Percentiles rank a stretch among this genome's conserved stretches.
Conservation (phyloP, 2,888 invertebrate species). For the Scaptomyza caliginosa region DNA sequence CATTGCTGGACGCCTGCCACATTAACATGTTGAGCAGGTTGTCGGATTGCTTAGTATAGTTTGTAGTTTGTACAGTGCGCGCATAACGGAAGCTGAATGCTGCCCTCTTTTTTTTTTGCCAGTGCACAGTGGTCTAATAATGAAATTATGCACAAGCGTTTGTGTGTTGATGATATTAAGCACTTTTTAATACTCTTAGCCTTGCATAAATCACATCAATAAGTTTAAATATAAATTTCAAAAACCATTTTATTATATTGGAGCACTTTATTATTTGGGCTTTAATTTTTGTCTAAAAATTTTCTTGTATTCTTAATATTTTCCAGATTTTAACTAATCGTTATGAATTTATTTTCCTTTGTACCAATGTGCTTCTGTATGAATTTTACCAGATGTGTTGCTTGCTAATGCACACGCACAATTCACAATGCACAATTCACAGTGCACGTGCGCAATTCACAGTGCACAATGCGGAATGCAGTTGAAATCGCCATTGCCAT, state of each 20-base stretch:
- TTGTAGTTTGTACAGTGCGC: constrained; percentile 1
- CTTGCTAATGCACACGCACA: constrained; percentile 66
- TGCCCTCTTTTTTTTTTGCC: constrained; percentile 28
- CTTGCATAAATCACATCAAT: too few species aligned
- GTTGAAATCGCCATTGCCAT: constrained; percentile 36
- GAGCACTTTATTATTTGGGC: too few species aligned
- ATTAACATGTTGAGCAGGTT: constrained; percentile 74
- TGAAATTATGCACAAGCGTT: too few species aligned
- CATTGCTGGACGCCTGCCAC: constrained; percentile 41
- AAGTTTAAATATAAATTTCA: too few species aligned
- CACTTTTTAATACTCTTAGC: too few species aligned
- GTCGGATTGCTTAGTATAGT: constrained; percentile 14
- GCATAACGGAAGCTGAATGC: constrained; percentile 57
- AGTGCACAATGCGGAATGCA: constrained; percentile 50
- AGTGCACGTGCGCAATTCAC: constrained; percentile 50
- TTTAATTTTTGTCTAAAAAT: too few species aligned
- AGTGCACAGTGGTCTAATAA: constrained; percentile 41
- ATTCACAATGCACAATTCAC: constrained; percentile 41
- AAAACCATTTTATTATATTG: too few species aligned
- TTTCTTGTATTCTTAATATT: too few species aligned
- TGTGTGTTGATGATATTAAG: too few species aligned
- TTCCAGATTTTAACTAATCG: too few species aligned
- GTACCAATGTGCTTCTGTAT: constrained; percentile 25
- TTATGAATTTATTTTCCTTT: too few species aligned
- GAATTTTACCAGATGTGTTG: constrained; percentile 22